Conservation (phyloP, 2,113 vertebrate species). For the Mesoclemmys tuberculata region DNA sequence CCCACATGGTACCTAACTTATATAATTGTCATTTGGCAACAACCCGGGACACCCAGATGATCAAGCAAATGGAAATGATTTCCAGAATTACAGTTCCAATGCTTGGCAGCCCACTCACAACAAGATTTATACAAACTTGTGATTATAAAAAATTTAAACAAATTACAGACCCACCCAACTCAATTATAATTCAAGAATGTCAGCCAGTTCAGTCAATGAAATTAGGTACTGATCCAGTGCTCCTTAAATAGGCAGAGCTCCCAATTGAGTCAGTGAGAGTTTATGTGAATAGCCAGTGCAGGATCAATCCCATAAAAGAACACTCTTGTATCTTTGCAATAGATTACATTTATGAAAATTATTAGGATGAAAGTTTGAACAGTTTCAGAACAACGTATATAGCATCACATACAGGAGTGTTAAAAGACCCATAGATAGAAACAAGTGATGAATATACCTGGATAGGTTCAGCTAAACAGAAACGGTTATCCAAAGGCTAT, state of each 20-base stretch:
- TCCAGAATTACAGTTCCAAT: neutral
- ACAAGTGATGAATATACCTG: too few species aligned
- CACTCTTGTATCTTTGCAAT: neutral
- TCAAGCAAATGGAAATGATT: neutral
- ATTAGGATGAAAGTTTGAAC: neutral
- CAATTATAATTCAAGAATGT: neutral
- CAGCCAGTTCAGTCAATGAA: neutral
- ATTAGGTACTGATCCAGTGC: neutral
- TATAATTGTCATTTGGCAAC: neutral
- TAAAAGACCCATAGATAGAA: neutral
- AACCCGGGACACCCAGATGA: neutral
- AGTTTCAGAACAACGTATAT: neutral
- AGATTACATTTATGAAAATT: neutral
- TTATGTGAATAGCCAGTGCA: neutral
- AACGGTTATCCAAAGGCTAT: neutral
- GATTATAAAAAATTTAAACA: neutral
- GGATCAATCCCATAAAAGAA: neutral
- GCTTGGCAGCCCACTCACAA: neutral
- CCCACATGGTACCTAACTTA: neutral
- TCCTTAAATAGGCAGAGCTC: neutral
- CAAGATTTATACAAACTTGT: neutral
- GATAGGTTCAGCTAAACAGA: neutral
- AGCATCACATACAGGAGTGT: neutral
- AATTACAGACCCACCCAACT: slow-evolving; percentile 1
- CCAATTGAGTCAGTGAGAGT: neutral